phyloP scores from a whole-genome alignment of 1,140 invertebrate genomes.

The Eubasilissa regina region DNA sequence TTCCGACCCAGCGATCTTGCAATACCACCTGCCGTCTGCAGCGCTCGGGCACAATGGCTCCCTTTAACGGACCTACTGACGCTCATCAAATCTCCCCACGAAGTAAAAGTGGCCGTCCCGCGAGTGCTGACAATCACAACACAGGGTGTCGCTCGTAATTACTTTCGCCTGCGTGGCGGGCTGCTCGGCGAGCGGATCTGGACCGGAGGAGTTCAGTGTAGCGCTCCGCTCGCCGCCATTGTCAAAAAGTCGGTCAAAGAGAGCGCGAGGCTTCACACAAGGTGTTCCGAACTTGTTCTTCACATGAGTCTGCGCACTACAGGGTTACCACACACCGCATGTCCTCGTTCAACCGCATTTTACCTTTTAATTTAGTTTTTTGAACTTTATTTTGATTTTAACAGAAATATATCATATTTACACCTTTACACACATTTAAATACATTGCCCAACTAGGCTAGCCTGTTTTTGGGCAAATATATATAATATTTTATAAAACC shows the following conservation, averaged over 20 bases:
- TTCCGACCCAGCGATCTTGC: background rate
- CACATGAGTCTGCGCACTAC: no score
- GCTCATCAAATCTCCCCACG: background rate
- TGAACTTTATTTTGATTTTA: no score
- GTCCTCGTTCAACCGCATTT: no score
- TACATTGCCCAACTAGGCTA: no score
- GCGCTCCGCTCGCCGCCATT: constrained; percentile 14
- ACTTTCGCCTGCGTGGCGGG: constrained; percentile 2
- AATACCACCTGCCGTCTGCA: constrained; percentile 2
- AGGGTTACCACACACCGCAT: no score
- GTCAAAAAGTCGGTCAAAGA: constrained; percentile 32
- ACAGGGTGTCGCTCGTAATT: background rate
- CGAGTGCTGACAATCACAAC: background rate
- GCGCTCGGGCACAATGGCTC: background rate
- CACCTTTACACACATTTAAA: no score
- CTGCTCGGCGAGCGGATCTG: background rate
- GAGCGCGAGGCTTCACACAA: constrained; percentile 13
- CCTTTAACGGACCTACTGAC: background rate
- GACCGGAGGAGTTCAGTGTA: background rate
- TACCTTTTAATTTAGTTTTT: no score
- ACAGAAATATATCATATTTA: no score
- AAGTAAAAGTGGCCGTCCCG: background rate
- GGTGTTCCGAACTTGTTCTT: constrained; percentile 16
- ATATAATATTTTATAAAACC: no score
- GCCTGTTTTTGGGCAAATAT: no score